Conservation (phyloP, 1,140 invertebrate genomes). For the Platyscapa corneri region DNA sequence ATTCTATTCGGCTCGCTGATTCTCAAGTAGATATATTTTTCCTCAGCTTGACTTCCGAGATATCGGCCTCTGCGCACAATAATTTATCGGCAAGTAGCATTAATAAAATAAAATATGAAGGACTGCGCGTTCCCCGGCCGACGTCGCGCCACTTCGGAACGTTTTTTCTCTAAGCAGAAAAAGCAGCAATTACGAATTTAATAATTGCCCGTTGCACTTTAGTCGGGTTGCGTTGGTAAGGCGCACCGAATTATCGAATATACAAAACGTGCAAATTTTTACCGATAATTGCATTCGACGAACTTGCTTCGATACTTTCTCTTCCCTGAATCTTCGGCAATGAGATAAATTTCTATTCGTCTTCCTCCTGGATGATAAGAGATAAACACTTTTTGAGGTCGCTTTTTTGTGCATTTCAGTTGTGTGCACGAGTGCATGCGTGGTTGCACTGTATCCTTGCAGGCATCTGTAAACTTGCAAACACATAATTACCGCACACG, state of each 20-base stretch:
- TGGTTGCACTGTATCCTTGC: neutral
- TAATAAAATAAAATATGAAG: neutral
- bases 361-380: neutral
- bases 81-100: neutral
- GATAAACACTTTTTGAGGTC: neutral
- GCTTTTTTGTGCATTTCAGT: neutral
- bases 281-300: neutral
- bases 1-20: neutral
- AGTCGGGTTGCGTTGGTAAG: neutral
- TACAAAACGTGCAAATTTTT: neutral
- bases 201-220: no score
- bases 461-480: neutral
- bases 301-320: neutral
- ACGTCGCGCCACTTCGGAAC: neutral
- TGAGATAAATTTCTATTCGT: neutral
- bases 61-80: neutral
- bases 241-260: neutral
- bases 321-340: neutral
- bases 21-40: constrained; percentile 2
- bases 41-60: constrained; percentile 1
- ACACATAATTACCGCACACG: neutral
- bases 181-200: neutral
- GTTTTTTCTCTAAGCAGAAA: neutral
- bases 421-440: neutral
- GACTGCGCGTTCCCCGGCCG: no score